These are phyloP conservation scores for Papilio demoleus DNA, from an alignment of 2,888 invertebrate species.

Conservation along the genomic window DNA sequence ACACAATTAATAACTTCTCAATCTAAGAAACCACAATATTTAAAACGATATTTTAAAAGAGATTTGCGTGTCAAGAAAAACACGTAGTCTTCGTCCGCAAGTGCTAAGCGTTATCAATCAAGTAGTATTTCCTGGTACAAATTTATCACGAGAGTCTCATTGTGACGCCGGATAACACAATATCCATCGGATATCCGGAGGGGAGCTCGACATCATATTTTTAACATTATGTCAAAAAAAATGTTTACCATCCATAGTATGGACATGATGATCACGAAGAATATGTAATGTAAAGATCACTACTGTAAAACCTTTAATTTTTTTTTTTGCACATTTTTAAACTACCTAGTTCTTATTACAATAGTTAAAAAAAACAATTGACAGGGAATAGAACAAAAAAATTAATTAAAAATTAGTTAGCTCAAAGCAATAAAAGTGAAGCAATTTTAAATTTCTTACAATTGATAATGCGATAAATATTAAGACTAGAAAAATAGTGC, in stretches of 20 bases:
- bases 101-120: slow-evolving; percentile 72
- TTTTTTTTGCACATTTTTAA: too few relatives aligned
- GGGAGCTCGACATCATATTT: slow-evolving; percentile 81
- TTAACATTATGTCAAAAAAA: slow-evolving; percentile 81
- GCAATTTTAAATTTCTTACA: too few relatives aligned
- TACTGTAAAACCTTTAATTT: not conserved
- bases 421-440: too few relatives aligned
- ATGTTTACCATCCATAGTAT: slow-evolving; percentile 49
- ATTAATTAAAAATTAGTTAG: too few relatives aligned
- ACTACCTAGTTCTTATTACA: too few relatives aligned
- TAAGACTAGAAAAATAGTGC: too few relatives aligned
- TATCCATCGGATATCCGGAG: slow-evolving; percentile 82
- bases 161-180: slow-evolving; percentile 79
- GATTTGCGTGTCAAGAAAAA: slow-evolving; percentile 20
- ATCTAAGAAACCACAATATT: too few relatives aligned
- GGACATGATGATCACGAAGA: slow-evolving; percentile 48
- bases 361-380: too few relatives aligned
- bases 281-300: not conserved
- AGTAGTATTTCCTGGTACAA: slow-evolving; percentile 75
- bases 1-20: not conserved
- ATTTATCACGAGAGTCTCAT: slow-evolving; percentile 79
- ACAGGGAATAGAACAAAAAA: too few relatives aligned
- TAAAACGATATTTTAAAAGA: slow-evolving; percentile 10
- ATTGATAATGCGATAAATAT: too few relatives aligned
- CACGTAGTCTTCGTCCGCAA: slow-evolving; percentile 46